Evolutionary conservation across 2,113 vertebrate species (phyloP).

Genomic region (Elaphurus davidianus): DNA sequence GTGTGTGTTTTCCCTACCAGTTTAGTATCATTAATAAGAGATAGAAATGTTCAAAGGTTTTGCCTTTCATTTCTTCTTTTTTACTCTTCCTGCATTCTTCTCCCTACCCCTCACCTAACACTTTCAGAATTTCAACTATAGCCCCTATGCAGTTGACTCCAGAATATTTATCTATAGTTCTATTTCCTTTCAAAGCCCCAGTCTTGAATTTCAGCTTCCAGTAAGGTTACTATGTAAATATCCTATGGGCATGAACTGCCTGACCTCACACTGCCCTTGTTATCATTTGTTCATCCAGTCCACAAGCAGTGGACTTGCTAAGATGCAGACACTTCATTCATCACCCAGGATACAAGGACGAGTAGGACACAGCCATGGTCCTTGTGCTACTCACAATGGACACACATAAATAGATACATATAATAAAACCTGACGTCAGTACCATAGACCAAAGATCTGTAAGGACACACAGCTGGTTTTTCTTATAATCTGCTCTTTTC

Average conservation of each 20-base stretch:
- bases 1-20: not conserved
- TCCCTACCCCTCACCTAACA: not conserved
- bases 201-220: not conserved
- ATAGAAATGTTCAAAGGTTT: not conserved
- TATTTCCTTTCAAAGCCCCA: not conserved
- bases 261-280: not conserved
- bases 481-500: not conserved
- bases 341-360: too few species aligned
- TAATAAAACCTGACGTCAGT: accelerated
- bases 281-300: not conserved
- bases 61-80: not conserved
- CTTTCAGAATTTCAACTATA: not conserved
- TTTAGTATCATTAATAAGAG: not conserved
- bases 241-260: too few species aligned
- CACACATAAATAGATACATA: not conserved
- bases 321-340: not conserved
- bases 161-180: not conserved
- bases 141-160: not conserved
- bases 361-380: not conserved
- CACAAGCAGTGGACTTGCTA: not conserved
- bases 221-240: too few species aligned
- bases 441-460: accelerated
- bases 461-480: not conserved
- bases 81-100: not conserved
- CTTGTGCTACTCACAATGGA: not conserved